A percentile compares a stretch with the other conserved stretches of the same genome.
These are phyloP conservation scores for Calonectris borealis DNA, from an alignment of 2,113 vertebrate genomes.

Conservation along the genomic window DNA sequence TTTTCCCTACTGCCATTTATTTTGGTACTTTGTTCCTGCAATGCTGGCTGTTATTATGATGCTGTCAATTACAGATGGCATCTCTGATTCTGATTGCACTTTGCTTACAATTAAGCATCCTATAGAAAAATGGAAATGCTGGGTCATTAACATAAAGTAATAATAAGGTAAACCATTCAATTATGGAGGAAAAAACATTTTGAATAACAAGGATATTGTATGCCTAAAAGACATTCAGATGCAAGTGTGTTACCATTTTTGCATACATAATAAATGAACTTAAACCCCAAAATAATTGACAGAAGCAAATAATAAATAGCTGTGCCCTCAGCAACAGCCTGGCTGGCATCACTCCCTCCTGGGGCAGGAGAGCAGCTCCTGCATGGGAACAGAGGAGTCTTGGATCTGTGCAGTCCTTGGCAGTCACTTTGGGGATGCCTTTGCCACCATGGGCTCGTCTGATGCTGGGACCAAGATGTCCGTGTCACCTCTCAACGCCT, in stretches of 20 bases:
- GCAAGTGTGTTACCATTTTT: slow-evolving; percentile 62
- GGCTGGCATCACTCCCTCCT: background rate
- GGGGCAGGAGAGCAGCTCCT: background rate
- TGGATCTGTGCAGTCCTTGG: background rate
- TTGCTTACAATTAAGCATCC: slow-evolving; percentile 67
- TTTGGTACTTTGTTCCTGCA: background rate
- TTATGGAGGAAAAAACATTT: slow-evolving; percentile 65
- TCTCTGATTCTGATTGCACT: slow-evolving; percentile 61
- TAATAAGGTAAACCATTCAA: slow-evolving; percentile 73
- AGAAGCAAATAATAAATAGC: slow-evolving; percentile 26
- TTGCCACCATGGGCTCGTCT: fast-evolving
- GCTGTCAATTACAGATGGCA: slow-evolving; percentile 69
- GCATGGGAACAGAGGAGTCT: background rate
- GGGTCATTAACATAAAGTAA: slow-evolving; percentile 68
- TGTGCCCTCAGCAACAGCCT: background rate
- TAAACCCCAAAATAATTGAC: slow-evolving; percentile 50
- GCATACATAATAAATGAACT: slow-evolving; percentile 69
- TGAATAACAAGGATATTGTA: slow-evolving; percentile 74
- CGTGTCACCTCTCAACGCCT: fast-evolving
- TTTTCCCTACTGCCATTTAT: background rate
- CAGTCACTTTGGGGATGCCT: background rate
- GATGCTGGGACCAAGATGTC: too few relatives aligned
- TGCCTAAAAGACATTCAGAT: slow-evolving; percentile 70
- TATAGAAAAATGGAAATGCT: slow-evolving; percentile 70
- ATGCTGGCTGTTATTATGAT: slow-evolving; percentile 66